A percentile compares a stretch with the other conserved stretches of the same genome.
Conservation (phyloP, 2,888 invertebrate genomes). For the Brenthis daphne region DNA sequence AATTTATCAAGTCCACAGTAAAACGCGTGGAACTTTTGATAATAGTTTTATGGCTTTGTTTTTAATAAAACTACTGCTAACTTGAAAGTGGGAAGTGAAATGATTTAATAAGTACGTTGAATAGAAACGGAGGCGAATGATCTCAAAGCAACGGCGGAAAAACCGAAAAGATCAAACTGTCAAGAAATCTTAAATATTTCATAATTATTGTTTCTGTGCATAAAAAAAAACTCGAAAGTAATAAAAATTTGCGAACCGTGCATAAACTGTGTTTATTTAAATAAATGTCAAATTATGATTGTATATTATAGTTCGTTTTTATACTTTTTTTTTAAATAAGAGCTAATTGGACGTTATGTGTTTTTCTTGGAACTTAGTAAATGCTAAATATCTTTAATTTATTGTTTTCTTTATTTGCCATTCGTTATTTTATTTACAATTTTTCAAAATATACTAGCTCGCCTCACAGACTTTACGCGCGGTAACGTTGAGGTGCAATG, state of each 20-base stretch:
- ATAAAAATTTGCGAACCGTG: conserved; percentile 17
- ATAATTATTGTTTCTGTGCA: conserved; percentile 1
- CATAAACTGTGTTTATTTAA: conserved; percentile 16
- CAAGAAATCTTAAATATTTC: neutral
- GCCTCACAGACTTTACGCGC: too few species aligned
- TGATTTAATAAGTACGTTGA: neutral
- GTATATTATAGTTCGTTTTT: too few species aligned
- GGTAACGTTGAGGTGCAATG: too few species aligned
- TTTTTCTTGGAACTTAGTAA: too few species aligned
- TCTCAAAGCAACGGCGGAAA: too few species aligned
- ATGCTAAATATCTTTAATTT: too few species aligned
- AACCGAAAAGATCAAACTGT: too few species aligned
- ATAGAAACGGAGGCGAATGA: too few species aligned
- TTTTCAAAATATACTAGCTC: too few species aligned
- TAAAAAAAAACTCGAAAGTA: conserved; percentile 8
- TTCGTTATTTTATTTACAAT: too few species aligned
- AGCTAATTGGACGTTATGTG: too few species aligned
- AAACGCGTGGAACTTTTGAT: conserved; percentile 15
- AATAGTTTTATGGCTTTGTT: conserved; percentile 13
- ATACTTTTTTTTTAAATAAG: neutral
- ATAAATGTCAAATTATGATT: conserved; percentile 11
- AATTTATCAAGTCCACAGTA: conserved; percentile 9
- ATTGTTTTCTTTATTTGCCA: too few species aligned
- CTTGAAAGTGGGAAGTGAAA: neutral
- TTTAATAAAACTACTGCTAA: neutral